Evolutionary conservation across 2,797 vertebrate genomes (phyloP).

Genomic region (Lithobates pipiens): DNA sequence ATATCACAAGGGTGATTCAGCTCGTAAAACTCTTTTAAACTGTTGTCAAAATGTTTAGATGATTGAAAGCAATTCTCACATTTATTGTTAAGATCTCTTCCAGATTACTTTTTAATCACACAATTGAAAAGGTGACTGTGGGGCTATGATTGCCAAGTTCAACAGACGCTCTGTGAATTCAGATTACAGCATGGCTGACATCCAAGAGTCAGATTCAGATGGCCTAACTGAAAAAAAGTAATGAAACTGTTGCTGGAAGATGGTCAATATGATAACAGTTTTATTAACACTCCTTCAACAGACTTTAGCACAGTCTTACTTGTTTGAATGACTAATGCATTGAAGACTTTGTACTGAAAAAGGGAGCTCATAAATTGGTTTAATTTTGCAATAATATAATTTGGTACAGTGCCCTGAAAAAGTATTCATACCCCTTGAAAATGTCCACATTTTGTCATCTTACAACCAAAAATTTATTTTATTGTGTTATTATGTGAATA

Average conservation of each 20-base stretch:
- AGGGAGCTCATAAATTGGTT: background rate
- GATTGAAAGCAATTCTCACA: background rate
- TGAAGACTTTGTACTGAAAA: conserved; percentile 4
- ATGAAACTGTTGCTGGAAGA: background rate
- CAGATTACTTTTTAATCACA: conserved; percentile 8
- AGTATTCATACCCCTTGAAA: too few species aligned
- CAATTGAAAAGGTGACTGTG: conserved; percentile 7
- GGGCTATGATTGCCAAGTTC: conserved; percentile 7
- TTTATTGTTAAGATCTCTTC: background rate
- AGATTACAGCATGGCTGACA: conserved; percentile 15
- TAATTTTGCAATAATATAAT: too few species aligned
- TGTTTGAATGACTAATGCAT: background rate
- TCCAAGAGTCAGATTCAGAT: conserved; percentile 15
- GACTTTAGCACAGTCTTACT: background rate
- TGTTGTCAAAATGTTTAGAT: background rate
- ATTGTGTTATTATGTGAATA: too few species aligned
- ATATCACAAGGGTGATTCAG: background rate
- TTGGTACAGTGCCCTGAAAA: too few species aligned
- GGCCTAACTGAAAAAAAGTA: background rate
- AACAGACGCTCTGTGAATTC: background rate
- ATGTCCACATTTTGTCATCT: too few species aligned
- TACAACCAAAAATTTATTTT: too few species aligned
- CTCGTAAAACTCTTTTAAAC: background rate
- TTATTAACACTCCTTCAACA: background rate
- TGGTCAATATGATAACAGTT: conserved; percentile 4